These are phyloP conservation scores for Pyrgilauda ruficollis DNA, from an alignment of 2,113 vertebrate species.

Conservation along the genomic window DNA sequence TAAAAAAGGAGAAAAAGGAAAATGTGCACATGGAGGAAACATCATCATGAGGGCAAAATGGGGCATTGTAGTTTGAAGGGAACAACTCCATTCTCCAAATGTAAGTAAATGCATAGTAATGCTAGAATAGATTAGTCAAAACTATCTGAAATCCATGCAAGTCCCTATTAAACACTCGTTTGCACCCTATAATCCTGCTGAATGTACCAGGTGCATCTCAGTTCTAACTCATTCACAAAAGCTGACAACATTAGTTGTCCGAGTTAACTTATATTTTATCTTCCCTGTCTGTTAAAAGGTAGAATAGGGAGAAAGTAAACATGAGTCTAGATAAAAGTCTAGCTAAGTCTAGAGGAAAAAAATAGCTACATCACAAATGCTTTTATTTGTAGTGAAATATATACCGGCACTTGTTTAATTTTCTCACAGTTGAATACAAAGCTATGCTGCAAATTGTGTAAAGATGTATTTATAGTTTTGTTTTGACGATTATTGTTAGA, in stretches of 20 bases:
- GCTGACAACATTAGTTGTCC: not conserved
- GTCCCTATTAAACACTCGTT: not conserved
- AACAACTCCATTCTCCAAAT: not conserved
- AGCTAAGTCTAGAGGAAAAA: not conserved
- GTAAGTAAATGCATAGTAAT: not conserved
- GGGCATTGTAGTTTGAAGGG: not conserved
- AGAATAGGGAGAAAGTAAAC: not conserved
- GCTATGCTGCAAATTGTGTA: not conserved
- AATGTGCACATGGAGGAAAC: not conserved
- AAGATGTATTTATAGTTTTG: not conserved
- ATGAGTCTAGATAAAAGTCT: not conserved
- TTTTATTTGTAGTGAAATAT: not conserved
- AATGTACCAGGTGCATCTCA: not conserved
- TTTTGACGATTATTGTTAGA: not conserved
- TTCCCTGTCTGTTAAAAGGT: not conserved
- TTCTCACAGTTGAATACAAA: not conserved
- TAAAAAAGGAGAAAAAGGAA: not conserved
- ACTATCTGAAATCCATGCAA: not conserved
- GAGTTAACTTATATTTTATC: not conserved
- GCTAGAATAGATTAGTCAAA: not conserved
- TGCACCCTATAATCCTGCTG: not conserved
- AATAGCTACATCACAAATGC: not conserved
- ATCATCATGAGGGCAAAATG: not conserved
- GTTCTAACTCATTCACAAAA: not conserved
- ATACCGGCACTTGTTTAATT: not conserved